These are phyloP conservation scores for Calliphora vicina DNA, from an alignment of 1,140 invertebrate genomes.

Conservation along the genomic window DNA sequence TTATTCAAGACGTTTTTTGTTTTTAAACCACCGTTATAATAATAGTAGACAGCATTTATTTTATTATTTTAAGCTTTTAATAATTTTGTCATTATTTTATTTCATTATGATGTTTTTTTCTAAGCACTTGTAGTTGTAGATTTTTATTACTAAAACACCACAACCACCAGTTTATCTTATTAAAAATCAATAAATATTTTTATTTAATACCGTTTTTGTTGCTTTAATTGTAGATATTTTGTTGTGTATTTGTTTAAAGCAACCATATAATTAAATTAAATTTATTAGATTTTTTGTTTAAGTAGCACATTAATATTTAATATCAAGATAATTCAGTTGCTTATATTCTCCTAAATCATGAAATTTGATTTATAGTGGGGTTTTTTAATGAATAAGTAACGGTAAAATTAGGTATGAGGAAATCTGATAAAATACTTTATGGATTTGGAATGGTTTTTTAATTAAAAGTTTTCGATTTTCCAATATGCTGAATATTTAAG, in stretches of 20 bases:
- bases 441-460: too few species aligned
- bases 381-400: too few species aligned
- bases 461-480: too few species aligned
- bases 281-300: background rate
- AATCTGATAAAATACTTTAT: too few species aligned
- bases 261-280: background rate
- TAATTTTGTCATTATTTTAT: too few species aligned
- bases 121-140: too few species aligned
- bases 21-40: background rate
- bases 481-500: too few species aligned
- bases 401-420: too few species aligned
- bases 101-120: too few species aligned
- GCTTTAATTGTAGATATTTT: background rate
- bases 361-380: background rate
- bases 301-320: background rate
- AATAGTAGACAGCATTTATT: background rate
- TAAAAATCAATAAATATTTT: conserved; percentile 1
- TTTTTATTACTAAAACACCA: background rate
- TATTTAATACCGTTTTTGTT: background rate
- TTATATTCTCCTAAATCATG: background rate
- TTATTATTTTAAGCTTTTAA: too few species aligned
- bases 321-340: background rate
- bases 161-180: background rate
- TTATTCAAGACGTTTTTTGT: background rate
- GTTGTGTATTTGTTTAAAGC: background rate